Conservation (phyloP, 2,797 vertebrate species). For the Melanotaenia nigrans region DNA sequence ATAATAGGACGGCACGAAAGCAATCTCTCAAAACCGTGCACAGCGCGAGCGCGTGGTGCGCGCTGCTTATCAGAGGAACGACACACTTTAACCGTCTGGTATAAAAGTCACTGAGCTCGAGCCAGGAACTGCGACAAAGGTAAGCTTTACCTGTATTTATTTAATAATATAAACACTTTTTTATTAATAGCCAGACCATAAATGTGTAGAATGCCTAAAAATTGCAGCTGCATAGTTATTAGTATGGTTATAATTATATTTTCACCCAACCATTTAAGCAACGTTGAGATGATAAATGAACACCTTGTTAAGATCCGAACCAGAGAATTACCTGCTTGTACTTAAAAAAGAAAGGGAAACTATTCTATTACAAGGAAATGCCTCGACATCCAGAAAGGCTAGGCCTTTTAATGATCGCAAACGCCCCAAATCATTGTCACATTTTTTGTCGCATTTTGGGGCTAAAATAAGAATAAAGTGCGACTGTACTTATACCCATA, state of each 20-base stretch:
- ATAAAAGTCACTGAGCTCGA: slow-evolving; percentile 54
- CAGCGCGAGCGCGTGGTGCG: slow-evolving; percentile 5
- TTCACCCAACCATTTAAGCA: too few species aligned
- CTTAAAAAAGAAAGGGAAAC: slow-evolving; percentile 28
- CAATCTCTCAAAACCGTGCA: slow-evolving; percentile 1
- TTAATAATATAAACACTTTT: neutral
- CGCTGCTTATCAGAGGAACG: slow-evolving; percentile 25
- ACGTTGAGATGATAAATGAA: rapidly evolving
- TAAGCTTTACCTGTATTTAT: slow-evolving; percentile 26
- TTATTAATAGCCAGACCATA: neutral
- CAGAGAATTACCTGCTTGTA: neutral
- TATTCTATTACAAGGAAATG: slow-evolving; percentile 15
- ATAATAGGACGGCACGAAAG: slow-evolving; percentile 63
- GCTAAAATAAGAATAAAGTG: too few species aligned
- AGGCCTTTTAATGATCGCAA: slow-evolving; percentile 19
- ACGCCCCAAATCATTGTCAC: neutral
- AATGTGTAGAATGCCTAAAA: too few species aligned
- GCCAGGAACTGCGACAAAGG: slow-evolving; percentile 48
- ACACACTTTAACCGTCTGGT: slow-evolving; percentile 20
- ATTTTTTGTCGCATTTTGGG: neutral
- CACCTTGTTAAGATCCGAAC: rapidly evolving
- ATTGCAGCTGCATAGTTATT: too few species aligned
- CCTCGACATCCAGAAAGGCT: neutral
- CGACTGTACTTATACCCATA: neutral
- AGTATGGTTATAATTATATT: too few species aligned